Evolutionary conservation across 2,113 vertebrate species (phyloP).

Genomic region (Poecile atricapillus): DNA sequence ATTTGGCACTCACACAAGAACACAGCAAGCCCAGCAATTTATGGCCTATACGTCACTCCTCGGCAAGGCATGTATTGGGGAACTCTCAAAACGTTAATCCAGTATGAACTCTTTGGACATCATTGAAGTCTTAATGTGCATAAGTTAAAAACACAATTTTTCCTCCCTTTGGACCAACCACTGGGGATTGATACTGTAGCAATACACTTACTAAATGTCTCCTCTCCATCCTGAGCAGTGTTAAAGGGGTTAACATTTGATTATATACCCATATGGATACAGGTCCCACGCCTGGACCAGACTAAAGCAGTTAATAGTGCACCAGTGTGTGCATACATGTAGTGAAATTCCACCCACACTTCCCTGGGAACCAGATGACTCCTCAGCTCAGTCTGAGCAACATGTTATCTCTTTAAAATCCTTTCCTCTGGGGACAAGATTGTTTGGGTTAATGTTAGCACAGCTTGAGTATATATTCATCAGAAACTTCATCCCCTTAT

Average conservation of each 20-base stretch:
- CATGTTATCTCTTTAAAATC: background rate
- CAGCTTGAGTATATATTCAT: background rate
- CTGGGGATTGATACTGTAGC: background rate
- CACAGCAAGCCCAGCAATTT: background rate
- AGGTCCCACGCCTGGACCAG: background rate
- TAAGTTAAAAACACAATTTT: background rate
- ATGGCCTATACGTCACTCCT: fast-evolving
- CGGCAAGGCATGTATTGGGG: fast-evolving
- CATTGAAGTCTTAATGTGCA: background rate
- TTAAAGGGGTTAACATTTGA: background rate
- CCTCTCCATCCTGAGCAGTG: background rate
- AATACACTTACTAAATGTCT: background rate
- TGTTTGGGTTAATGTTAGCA: background rate
- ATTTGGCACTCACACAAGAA: background rate
- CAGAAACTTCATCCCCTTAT: background rate
- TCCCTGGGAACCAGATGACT: background rate
- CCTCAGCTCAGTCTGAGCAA: fast-evolving
- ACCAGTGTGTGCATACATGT: fast-evolving
- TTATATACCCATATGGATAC: background rate
- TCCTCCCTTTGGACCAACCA: background rate
- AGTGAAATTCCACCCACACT: background rate
- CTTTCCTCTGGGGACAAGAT: background rate
- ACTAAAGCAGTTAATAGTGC: background rate
- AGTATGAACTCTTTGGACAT: background rate
- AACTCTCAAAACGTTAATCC: background rate